Conservation (phyloP, 2,797 vertebrate species). For the Mastacembelus armatus region DNA sequence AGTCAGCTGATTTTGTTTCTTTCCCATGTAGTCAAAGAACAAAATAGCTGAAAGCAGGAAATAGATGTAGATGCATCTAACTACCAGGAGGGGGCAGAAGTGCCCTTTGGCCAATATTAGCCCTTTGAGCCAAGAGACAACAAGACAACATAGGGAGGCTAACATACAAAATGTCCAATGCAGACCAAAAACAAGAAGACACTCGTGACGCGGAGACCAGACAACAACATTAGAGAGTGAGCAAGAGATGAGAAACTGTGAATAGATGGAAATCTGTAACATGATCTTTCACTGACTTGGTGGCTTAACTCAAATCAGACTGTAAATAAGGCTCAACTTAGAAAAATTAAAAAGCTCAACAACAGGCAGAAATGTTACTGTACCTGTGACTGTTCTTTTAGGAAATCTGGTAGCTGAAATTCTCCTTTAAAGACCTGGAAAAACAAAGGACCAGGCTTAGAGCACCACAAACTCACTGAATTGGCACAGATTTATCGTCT, state of each 20-base stretch:
- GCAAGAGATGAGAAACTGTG: slow-evolving; percentile 53
- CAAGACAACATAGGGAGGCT: slow-evolving; percentile 35
- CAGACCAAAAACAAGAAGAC: slow-evolving; percentile 43
- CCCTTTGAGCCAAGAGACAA: slow-evolving; percentile 20
- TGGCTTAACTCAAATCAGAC: slow-evolving; percentile 51
- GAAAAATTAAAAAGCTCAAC: slow-evolving; percentile 43
- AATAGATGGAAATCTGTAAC: slow-evolving; percentile 59
- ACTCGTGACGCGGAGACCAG: slow-evolving; percentile 47
- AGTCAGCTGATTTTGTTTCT: neutral
- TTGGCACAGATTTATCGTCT: slow-evolving; percentile 23
- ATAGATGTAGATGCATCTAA: too few species aligned
- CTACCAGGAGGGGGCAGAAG: slow-evolving; percentile 61
- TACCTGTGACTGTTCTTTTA: slow-evolving; percentile 94
- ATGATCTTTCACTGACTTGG: slow-evolving; percentile 36
- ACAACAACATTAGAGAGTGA: slow-evolving; percentile 46
- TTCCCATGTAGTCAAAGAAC: neutral
- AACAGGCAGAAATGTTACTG: slow-evolving; percentile 81
- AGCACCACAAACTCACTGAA: slow-evolving; percentile 37
- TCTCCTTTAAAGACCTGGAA: slow-evolving; percentile 97
- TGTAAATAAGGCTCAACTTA: slow-evolving; percentile 31
- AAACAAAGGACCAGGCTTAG: slow-evolving; percentile 81
- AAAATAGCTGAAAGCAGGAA: too few species aligned
- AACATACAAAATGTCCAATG: slow-evolving; percentile 39
- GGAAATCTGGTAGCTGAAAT: slow-evolving; percentile 98
- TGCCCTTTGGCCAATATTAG: slow-evolving; percentile 19